Percentiles rank a stretch among this genome's conserved stretches.
Evolutionary conservation across 2,888 invertebrate genomes (phyloP).

Genomic region (Euzetes globulus): DNA sequence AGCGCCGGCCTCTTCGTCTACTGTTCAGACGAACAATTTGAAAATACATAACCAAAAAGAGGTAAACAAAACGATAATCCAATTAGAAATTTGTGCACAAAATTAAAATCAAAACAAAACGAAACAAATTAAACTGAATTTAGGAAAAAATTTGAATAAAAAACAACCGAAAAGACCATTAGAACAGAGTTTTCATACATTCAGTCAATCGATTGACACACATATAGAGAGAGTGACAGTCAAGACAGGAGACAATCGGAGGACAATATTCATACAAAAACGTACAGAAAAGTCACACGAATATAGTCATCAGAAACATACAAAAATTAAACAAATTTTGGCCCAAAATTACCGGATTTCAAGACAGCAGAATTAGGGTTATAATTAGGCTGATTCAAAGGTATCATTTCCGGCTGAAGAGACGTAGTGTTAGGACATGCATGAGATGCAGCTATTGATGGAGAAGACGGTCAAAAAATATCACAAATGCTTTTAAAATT

Average conservation of each 20-base stretch:
- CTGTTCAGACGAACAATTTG: background rate
- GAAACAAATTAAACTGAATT: background rate
- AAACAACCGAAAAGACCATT: background rate
- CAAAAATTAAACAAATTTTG: background rate
- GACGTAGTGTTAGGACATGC: constrained; percentile 33
- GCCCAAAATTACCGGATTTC: background rate
- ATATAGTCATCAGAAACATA: too few species aligned
- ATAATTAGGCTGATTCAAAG: constrained; percentile 35
- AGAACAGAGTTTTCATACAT: background rate
- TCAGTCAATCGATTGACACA: background rate
- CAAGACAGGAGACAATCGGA: background rate
- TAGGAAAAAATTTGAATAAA: background rate
- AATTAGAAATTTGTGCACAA: background rate
- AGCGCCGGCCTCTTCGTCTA: constrained; percentile 45
- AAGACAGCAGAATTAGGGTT: constrained; percentile 2
- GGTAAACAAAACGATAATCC: background rate
- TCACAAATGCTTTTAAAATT: background rate
- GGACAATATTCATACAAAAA: background rate
- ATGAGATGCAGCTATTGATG: constrained; percentile 6
- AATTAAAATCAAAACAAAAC: background rate
- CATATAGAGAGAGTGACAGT: background rate
- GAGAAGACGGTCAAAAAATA: background rate
- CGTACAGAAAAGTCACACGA: background rate
- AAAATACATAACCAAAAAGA: constrained; percentile 34
- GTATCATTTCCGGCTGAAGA: constrained; percentile 34